Conservation (phyloP, 1,140 invertebrate species). For the Palaemon carinicauda region DNA sequence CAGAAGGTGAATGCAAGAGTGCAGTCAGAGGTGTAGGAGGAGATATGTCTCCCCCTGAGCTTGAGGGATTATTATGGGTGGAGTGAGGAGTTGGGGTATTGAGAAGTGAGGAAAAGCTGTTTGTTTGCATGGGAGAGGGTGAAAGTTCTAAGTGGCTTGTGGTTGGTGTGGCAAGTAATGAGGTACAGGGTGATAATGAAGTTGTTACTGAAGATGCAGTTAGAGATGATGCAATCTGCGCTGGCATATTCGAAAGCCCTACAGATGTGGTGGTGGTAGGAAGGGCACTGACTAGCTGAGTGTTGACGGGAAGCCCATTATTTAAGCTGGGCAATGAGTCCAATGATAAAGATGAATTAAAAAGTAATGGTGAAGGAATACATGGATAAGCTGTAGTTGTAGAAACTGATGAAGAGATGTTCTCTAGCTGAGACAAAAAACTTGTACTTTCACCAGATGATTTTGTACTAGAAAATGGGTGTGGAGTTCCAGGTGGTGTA, state of each 20-base stretch:
- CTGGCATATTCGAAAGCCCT: background rate
- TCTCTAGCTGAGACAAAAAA: background rate
- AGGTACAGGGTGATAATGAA: background rate
- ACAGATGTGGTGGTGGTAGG: no score
- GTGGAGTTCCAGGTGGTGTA: constrained; percentile 42
- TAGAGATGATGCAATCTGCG: background rate
- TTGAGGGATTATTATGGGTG: no score
- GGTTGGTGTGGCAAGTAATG: constrained; percentile 14
- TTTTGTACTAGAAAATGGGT: background rate
- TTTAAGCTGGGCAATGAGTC: no score
- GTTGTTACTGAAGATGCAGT: no score
- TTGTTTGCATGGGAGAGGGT: constrained; percentile 37
- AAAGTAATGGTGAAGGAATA: background rate
- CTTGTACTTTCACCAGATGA: background rate
- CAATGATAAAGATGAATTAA: background rate
- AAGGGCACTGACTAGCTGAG: no score
- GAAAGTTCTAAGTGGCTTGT: constrained; percentile 31
- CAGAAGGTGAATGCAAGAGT: background rate
- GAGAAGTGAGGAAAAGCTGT: constrained; percentile 29
- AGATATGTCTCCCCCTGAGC: background rate
- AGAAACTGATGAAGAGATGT: background rate
- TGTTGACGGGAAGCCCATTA: no score
- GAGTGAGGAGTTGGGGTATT: constrained; percentile 37
- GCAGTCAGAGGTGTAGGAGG: constrained; percentile 4
- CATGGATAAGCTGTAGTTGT: background rate